Evolutionary conservation across 1,140 invertebrate genomes (phyloP).

Genomic region (Streblospio benedicti): DNA sequence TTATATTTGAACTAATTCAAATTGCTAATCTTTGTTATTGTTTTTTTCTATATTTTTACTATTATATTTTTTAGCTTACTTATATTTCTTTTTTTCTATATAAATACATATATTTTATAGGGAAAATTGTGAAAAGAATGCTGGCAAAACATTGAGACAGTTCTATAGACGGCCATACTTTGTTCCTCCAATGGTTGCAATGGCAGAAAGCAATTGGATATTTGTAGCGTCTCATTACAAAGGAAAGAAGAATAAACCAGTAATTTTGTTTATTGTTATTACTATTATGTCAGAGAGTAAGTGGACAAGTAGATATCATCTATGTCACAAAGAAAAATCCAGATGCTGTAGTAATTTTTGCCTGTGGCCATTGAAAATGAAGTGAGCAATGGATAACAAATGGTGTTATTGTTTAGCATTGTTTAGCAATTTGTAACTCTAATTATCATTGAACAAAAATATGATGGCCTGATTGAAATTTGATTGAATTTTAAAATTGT

Average conservation of each 20-base stretch:
- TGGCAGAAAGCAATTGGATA: constrained; percentile 71
- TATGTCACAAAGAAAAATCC: too few relatives aligned
- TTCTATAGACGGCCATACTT: constrained; percentile 67
- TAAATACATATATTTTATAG: constrained; percentile 27
- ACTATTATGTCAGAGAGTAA: too few relatives aligned
- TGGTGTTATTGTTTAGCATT: too few relatives aligned
- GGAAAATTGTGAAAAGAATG: constrained; percentile 72
- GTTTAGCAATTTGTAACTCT: too few relatives aligned
- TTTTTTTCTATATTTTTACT: neutral
- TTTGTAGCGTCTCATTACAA: constrained; percentile 68
- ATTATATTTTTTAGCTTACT: neutral
- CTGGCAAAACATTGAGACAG: constrained; percentile 62
- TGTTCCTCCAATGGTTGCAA: constrained; percentile 62
- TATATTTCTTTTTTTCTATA: neutral
- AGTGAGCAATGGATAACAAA: too few relatives aligned
- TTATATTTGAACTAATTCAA: neutral
- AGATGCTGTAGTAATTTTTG: too few relatives aligned
- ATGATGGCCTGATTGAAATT: too few relatives aligned
- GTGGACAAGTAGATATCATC: too few relatives aligned
- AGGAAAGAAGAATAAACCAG: constrained; percentile 61
- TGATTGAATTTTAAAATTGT: too few relatives aligned
- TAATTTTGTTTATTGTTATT: too few relatives aligned
- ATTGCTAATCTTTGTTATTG: neutral
- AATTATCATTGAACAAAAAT: too few relatives aligned
- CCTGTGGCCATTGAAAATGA: too few relatives aligned